phyloP scores from a whole-genome alignment of 2,888 invertebrate species.

The Julus scanicus region DNA sequence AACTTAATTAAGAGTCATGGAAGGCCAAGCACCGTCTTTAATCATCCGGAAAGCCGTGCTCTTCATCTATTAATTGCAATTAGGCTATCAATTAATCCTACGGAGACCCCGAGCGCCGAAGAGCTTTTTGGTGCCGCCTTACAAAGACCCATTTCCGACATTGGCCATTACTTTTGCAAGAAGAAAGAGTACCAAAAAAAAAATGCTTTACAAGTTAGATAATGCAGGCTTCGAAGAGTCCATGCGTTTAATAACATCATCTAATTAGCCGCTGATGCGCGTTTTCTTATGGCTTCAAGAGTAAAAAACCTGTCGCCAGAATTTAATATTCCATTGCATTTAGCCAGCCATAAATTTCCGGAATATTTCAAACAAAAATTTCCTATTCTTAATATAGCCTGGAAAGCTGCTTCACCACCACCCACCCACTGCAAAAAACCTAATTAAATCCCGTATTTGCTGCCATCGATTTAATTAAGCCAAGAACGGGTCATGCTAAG shows the following conservation, averaged over 20 bases:
- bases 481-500: background rate
- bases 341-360: background rate
- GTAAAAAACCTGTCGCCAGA: conserved; percentile 33
- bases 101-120: background rate
- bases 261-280: conserved; percentile 33
- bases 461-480: background rate
- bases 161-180: background rate
- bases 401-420: background rate
- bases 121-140: background rate
- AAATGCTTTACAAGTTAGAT: background rate
- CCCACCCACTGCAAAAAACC: background rate
- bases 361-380: conserved; percentile 1
- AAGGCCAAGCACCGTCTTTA: conserved; percentile 27
- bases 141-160: too few relatives aligned
- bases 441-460: background rate
- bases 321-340: background rate
- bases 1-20: conserved; percentile 26
- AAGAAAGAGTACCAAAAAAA: too few relatives aligned
- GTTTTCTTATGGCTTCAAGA: background rate
- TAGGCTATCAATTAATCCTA: conserved; percentile 21
- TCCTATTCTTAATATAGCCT: background rate
- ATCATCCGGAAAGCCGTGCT: conserved; percentile 33
- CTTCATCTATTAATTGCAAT: conserved; percentile 33
- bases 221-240: background rate
- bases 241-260: conserved; percentile 7